phyloP scores from a whole-genome alignment of 2,113 vertebrate species.

The Potamarius usumacintae region DNA sequence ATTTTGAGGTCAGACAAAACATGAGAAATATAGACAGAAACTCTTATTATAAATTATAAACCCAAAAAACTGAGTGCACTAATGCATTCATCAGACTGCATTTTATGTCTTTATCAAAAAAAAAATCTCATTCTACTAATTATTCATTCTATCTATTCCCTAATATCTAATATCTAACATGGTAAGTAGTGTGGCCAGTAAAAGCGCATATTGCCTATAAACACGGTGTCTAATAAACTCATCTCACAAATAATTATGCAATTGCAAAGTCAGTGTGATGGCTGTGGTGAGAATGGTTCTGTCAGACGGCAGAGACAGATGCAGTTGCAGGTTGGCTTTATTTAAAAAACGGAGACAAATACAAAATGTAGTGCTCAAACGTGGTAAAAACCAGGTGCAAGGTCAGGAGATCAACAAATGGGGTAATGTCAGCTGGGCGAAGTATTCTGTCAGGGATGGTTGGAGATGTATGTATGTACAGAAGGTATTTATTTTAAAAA shows the following conservation, averaged over 20 bases:
- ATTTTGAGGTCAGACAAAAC: slow-evolving; percentile 36
- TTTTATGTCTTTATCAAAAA: neutral
- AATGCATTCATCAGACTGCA: neutral
- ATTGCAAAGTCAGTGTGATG: neutral
- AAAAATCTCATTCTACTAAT: neutral
- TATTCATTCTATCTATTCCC: neutral
- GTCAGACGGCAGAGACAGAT: neutral
- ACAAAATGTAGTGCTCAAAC: neutral
- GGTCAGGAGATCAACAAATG: neutral
- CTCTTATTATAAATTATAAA: neutral
- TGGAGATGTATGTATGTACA: no score
- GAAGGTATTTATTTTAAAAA: no score
- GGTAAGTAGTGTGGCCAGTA: neutral
- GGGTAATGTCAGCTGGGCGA: neutral
- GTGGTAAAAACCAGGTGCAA: neutral
- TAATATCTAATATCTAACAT: neutral
- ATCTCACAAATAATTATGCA: neutral
- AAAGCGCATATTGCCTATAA: neutral
- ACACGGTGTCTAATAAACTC: neutral
- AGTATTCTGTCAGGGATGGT: no score
- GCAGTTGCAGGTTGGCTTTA: neutral
- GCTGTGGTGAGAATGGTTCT: neutral
- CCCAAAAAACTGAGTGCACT: neutral
- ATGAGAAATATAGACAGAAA: slow-evolving; percentile 1
- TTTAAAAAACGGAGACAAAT: neutral